Conservation (phyloP, 2,888 invertebrate species). For the Plagiodera versicolora region DNA sequence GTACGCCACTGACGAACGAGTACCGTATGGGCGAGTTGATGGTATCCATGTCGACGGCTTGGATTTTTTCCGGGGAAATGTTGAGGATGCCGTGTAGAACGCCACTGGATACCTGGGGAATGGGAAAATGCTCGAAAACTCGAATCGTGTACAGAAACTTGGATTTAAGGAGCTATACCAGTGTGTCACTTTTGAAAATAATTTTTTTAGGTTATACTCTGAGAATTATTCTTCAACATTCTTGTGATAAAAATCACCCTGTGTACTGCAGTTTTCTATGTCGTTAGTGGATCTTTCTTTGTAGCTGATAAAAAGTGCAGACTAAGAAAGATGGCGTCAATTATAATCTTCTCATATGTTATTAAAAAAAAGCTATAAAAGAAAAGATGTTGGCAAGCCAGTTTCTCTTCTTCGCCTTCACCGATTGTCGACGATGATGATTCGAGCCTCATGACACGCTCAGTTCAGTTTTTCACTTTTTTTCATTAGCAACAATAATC, state of each 20-base stretch:
- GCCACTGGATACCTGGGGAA: constrained; percentile 72
- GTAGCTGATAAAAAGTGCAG: too few species aligned
- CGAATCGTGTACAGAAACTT: too few species aligned
- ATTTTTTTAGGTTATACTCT: too few species aligned
- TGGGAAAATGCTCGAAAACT: neutral
- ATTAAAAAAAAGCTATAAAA: too few species aligned
- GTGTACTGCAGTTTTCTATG: too few species aligned
- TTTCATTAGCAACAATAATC: neutral
- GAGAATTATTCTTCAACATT: too few species aligned
- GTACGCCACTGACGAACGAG: constrained; percentile 79
- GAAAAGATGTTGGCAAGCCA: neutral
- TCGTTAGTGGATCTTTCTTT: too few species aligned
- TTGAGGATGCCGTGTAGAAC: constrained; percentile 81
- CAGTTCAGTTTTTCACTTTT: neutral
- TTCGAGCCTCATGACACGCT: neutral
- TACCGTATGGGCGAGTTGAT: constrained; percentile 81
- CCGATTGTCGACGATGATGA: neutral
- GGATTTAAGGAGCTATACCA: too few species aligned
- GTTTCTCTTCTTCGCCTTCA: neutral
- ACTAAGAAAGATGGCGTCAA: too few species aligned
- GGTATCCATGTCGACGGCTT: constrained; percentile 89
- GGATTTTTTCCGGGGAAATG: constrained; percentile 84
- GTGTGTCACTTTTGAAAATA: too few species aligned
- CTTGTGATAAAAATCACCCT: too few species aligned
- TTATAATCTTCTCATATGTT: too few species aligned